Base-by-base conservation (phyloP, 1,140 invertebrate genomes). In the Melipona quadrifasciata region DNA sequence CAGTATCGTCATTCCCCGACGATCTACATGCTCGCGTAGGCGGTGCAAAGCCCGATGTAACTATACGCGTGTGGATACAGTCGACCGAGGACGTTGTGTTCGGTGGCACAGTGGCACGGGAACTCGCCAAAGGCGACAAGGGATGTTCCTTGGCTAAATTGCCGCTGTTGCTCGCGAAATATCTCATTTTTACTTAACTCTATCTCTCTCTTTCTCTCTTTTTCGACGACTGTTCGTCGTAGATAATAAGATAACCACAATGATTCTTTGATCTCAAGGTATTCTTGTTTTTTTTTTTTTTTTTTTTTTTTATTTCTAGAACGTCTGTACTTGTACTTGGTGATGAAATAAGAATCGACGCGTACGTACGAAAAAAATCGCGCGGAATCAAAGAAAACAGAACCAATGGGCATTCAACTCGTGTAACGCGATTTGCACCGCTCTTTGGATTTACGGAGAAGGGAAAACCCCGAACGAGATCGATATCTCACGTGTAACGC, bases 61-160 rank as follows among this genome's bases (percentile, higher is more conserved):
- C 82, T 86, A 72, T 85, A 88, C 89, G 84, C 88, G 78, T 87
- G 86, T 91, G 83, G 88, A 91, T 90, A 90, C 88, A 90, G 61
- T 55, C 75, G 79, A 89, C 70, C 84, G 71, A 90, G 89, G 79
- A 87, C 51, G 55, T 61, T 89, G 82, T 84, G 85, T 89, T 64
- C 81, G 78, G 53, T 64, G 61, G 70, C 61, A 57, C 27, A 78
- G 84, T 39, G 79, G 39, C 79, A 70, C 16, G 70, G 51, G 85
- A 80, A 82, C 80, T 85, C 53, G 89, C 89, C 88, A 90, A 90
- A 90, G 89, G 86, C 82, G 89, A 90, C 89, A 89, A 87, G 89
- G 85, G 89, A 90, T 82, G 88, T 89, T 53, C 75, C 19, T 67
- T 16, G 79, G 31, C 82, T 83, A 90, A 90, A 90, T 90, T 89